Conservation (phyloP, 1,140 invertebrate genomes). For the Spodoptera litura region DNA sequence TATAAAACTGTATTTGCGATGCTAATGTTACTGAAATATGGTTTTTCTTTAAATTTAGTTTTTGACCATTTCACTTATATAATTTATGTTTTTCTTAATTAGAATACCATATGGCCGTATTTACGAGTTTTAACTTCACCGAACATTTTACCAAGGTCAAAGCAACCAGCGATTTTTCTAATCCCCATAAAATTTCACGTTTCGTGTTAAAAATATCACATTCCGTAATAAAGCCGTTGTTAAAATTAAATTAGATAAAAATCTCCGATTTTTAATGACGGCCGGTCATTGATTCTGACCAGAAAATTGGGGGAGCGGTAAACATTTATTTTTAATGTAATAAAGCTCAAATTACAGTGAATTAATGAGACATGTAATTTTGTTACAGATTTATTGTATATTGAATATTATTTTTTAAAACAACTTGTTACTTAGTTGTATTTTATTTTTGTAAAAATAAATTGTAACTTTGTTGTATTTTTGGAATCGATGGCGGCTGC, state of each 20-base stretch:
- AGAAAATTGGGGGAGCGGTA: not conserved
- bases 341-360: constrained; percentile 31
- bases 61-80: no score
- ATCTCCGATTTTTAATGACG: constrained; percentile 36
- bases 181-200: not conserved
- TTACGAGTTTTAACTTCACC: no score
- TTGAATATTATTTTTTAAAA: constrained; percentile 8
- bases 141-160: no score
- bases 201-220: constrained; percentile 24
- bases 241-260: constrained; percentile 33
- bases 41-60: no score
- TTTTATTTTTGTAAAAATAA: not conserved
- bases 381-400: not conserved
- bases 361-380: constrained; percentile 32
- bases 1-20: no score
- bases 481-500: not conserved
- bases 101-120: no score
- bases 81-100: no score
- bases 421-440: constrained; percentile 6
- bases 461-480: constrained; percentile 1
- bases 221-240: constrained; percentile 22
- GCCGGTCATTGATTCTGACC: constrained; percentile 23
- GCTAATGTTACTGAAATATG: no score
- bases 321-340: constrained; percentile 24
- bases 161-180: not conserved